Evolutionary conservation across 2,797 vertebrate genomes (phyloP).

Genomic region (Spinus olivaceus): DNA sequence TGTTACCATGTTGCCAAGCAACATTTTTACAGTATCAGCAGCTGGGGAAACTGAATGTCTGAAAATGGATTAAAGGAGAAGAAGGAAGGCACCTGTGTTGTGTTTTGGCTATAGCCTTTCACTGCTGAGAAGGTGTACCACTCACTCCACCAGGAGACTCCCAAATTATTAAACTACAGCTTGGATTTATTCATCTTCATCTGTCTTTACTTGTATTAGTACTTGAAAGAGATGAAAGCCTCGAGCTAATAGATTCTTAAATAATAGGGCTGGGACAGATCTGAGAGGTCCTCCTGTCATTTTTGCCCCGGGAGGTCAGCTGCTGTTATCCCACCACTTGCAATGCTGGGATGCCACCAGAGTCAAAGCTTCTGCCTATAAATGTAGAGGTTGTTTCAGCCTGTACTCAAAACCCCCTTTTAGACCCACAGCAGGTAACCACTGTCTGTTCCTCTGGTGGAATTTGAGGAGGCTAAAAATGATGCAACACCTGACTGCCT

Average conservation of each 20-base stretch:
- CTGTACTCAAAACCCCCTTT: not conserved
- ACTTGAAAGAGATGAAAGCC: not conserved
- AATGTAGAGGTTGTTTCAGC: not conserved
- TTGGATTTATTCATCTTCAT: not conserved
- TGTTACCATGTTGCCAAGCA: slow-evolving; percentile 80
- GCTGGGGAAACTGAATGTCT: slow-evolving; percentile 69
- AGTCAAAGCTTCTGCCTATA: not conserved
- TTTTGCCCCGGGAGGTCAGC: not conserved
- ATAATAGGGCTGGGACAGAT: not conserved
- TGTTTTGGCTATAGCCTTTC: not conserved
- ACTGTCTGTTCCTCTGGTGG: not conserved
- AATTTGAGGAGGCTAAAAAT: not conserved
- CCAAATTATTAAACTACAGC: not conserved
- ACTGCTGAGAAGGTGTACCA: not conserved
- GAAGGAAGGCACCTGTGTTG: not conserved
- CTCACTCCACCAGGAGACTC: not conserved
- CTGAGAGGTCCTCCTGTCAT: not conserved
- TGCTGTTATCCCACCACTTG: not conserved
- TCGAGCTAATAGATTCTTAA: not conserved
- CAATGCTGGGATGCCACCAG: not conserved
- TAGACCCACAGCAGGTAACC: not conserved
- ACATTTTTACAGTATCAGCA: slow-evolving; percentile 79
- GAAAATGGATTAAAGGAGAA: slow-evolving; percentile 58
- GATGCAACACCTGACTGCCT: not conserved
- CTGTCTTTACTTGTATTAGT: not conserved